These are phyloP conservation scores for Leucosticte australis DNA, from an alignment of 2,113 vertebrate genomes.

Conservation along the genomic window DNA sequence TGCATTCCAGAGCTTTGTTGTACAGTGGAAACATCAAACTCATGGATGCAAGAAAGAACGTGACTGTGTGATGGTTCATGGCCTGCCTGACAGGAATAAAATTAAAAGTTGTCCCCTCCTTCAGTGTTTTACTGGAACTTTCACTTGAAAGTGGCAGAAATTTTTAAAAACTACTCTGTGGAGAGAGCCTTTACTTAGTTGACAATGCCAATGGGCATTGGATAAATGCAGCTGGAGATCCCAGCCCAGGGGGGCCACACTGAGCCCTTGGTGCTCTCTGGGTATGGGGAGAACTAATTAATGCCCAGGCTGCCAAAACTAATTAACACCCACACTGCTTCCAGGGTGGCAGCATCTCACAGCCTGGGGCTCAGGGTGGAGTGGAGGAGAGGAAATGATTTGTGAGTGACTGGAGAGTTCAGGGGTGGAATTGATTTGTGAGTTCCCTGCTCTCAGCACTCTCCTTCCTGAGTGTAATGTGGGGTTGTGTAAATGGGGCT, in stretches of 20 bases:
- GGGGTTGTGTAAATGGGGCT: neutral
- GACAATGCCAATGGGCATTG: rapidly evolving
- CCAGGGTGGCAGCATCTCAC: neutral
- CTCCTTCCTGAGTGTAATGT: neutral
- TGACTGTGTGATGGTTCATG: neutral
- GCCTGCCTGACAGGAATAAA: neutral
- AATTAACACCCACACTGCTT: neutral
- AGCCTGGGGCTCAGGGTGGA: rapidly evolving
- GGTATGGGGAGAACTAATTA: neutral
- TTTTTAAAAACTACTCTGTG: neutral
- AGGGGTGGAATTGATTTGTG: neutral
- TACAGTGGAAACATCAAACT: neutral
- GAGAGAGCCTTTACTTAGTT: neutral
- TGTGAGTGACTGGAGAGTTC: neutral
- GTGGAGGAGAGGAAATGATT: neutral
- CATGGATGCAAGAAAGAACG: neutral
- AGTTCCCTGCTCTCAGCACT: neutral
- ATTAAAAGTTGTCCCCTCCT: neutral
- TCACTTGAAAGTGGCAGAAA: neutral
- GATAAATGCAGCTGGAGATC: neutral
- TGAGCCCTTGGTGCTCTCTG: neutral
- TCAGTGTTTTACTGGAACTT: neutral
- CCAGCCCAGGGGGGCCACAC: rapidly evolving
- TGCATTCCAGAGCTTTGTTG: neutral
- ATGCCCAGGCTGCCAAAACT: neutral